These are phyloP conservation scores for Menidia beryllina DNA, from an alignment of 2,113 vertebrate genomes.

Conservation along the genomic window DNA sequence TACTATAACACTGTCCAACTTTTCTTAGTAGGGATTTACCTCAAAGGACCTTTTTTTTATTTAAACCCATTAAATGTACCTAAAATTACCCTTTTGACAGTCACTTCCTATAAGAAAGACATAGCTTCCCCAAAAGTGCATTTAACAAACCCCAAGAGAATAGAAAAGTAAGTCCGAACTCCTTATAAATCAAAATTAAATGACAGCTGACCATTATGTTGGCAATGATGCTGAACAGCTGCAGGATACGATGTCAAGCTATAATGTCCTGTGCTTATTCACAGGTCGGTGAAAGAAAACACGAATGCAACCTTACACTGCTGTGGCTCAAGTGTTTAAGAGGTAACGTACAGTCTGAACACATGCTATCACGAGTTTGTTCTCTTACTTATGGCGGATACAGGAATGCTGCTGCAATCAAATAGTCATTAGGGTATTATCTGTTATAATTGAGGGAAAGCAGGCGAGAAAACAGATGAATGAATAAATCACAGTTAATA, in stretches of 20 bases:
- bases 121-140: constrained; percentile 3
- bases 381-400: constrained; percentile 27
- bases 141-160: constrained; percentile 12
- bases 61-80: constrained; percentile 27
- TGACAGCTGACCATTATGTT: neutral
- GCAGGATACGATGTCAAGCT: constrained; percentile 23
- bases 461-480: constrained; percentile 20
- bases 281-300: constrained; percentile 59
- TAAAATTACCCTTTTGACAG: constrained; percentile 19
- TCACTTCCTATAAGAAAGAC: constrained; percentile 11
- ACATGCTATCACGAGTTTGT: constrained; percentile 21
- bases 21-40: neutral
- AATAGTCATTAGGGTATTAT: constrained; percentile 51
- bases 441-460: constrained; percentile 48
- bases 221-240: constrained; percentile 57
- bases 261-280: constrained; percentile 16
- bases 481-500: constrained; percentile 1
- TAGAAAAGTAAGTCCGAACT: constrained; percentile 23
- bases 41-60: constrained; percentile 12
- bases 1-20: neutral
- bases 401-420: constrained; percentile 57
- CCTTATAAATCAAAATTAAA: constrained; percentile 28
- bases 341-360: constrained; percentile 60
- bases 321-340: constrained; percentile 53
- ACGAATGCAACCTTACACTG: constrained; percentile 56